Conservation (phyloP, 2,797 vertebrate genomes). For the Microctenopoma lineatum region DNA sequence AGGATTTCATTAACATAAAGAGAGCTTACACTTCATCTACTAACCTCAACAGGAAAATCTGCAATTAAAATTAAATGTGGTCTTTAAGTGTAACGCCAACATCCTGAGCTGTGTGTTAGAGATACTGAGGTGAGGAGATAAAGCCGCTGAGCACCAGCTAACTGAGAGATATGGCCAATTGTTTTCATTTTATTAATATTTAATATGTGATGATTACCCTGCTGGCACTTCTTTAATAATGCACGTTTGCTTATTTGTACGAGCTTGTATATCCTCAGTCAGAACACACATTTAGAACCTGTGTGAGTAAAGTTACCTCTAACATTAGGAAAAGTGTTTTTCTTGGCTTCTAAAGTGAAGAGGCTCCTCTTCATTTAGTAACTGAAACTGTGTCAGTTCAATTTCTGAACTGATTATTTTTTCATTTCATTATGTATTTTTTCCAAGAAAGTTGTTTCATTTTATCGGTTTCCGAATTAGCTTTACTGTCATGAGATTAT, state of each 20-base stretch:
- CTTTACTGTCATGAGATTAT: constrained; percentile 19
- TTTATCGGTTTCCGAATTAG: constrained; percentile 4
- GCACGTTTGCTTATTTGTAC: constrained; percentile 11
- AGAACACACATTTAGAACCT: background rate
- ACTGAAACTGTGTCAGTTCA: constrained; percentile 14
- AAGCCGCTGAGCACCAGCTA: constrained; percentile 31
- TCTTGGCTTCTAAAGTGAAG: background rate
- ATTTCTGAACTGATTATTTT: constrained; percentile 16
- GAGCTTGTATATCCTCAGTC: background rate
- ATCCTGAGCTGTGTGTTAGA: constrained; percentile 25
- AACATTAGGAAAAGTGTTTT: constrained; percentile 7
- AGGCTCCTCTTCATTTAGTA: background rate
- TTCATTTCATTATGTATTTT: background rate
- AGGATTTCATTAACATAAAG: constrained; percentile 60
- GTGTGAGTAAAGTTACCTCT: constrained; percentile 7
- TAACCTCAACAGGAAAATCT: constrained; percentile 47
- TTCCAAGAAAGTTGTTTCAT: constrained; percentile 3
- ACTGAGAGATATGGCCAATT: constrained; percentile 57
- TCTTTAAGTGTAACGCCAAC: constrained; percentile 43
- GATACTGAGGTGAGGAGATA: constrained; percentile 31
- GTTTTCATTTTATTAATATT: constrained; percentile 59
- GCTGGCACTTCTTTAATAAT: constrained; percentile 28
- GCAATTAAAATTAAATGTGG: constrained; percentile 63
- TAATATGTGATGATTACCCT: constrained; percentile 39
- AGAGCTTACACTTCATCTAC: constrained; percentile 49